phyloP scores from a whole-genome alignment of 1,140 invertebrate genomes.

The Cyphomyrmex costatus region DNA sequence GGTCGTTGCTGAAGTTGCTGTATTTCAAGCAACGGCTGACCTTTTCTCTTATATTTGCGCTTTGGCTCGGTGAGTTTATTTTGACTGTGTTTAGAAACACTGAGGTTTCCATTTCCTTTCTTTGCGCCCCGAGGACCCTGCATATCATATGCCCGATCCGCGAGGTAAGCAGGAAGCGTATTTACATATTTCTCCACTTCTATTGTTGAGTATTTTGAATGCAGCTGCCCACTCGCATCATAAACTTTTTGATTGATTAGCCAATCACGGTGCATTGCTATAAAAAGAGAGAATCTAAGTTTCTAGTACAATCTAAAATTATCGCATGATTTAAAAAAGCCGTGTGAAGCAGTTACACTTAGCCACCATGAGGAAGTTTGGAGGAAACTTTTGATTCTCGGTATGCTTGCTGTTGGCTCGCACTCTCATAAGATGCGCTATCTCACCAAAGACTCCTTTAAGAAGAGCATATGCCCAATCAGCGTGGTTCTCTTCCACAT shows the following conservation, averaged over 20 bases:
- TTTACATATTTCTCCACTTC: slow-evolving; percentile 33
- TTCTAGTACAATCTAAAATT: background rate
- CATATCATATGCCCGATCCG: slow-evolving; percentile 34
- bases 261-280: slow-evolving; percentile 12
- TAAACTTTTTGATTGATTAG: background rate
- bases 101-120: background rate
- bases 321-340: background rate
- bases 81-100: background rate
- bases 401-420: background rate
- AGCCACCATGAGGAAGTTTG: slow-evolving; percentile 28
- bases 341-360: background rate
- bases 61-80: background rate
- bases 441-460: slow-evolving; percentile 26
- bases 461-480: slow-evolving; percentile 38
- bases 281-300: background rate
- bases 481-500: slow-evolving; percentile 11
- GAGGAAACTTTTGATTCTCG: background rate
- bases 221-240: background rate
- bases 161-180: slow-evolving; percentile 19
- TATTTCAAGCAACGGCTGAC: background rate
- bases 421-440: slow-evolving; percentile 14
- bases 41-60: background rate
- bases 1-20: background rate
- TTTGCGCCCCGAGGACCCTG: slow-evolving; percentile 4
- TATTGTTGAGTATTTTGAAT: background rate